These are phyloP conservation scores for Drosophila tripunctata DNA, from an alignment of 2,888 invertebrate species.

Conservation along the genomic window DNA sequence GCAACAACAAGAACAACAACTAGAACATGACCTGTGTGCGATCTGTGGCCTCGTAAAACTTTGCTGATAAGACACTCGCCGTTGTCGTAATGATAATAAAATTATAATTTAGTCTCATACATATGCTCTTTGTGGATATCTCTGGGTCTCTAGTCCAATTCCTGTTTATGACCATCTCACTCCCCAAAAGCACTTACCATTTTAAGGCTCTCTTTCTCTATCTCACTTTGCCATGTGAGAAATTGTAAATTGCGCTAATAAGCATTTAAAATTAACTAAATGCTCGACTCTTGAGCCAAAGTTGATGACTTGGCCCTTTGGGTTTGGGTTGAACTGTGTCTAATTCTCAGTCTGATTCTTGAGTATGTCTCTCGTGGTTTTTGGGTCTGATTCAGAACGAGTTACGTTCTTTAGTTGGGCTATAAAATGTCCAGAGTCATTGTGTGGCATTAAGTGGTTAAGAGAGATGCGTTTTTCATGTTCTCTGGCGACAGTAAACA, in stretches of 20 bases:
- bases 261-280: conserved; percentile 81
- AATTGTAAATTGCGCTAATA: conserved; percentile 73
- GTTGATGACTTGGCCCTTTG: conserved; percentile 53
- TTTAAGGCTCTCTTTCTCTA: conserved; percentile 19
- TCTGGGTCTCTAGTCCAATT: conserved; percentile 8
- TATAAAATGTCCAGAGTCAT: conserved; percentile 47
- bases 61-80: conserved; percentile 73
- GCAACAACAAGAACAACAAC: conserved; percentile 27
- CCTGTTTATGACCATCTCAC: conserved; percentile 17
- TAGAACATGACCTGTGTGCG: conserved; percentile 61
- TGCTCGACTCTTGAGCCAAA: conserved; percentile 59
- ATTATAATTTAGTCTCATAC: conserved; percentile 80
- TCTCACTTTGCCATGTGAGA: conserved; percentile 58
- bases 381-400: conserved; percentile 5
- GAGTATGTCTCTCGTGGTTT: neutral
- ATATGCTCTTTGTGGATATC: conserved; percentile 47
- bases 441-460: conserved; percentile 42
- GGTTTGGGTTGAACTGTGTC: neutral
- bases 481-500: conserved; percentile 32
- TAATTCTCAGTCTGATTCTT: neutral
- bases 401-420: conserved; percentile 14
- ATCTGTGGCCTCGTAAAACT: conserved; percentile 78
- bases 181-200: conserved; percentile 25
- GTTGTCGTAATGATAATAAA: conserved; percentile 81
- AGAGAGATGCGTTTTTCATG: conserved; percentile 71